Evolutionary conservation across 2,113 vertebrate genomes (phyloP), one percentile per base, ranked within the genome.

Genomic region (Macrotis lagotis): DNA sequence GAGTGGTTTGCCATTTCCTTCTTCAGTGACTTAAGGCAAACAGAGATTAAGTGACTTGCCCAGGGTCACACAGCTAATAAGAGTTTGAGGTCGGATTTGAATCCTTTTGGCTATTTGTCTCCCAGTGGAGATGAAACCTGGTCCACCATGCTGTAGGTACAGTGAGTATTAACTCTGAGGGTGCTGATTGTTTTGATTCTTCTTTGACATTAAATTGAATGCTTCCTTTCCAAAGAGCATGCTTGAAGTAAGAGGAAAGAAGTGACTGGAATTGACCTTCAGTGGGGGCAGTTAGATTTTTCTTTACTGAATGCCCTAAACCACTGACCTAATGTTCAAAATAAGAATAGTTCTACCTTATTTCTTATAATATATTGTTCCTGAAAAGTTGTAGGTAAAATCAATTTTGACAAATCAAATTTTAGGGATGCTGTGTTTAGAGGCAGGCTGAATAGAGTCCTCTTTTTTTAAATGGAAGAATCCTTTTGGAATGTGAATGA

Each of bases 401-500:
- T 55, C 83, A 0, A 3, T 92, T 74, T 44, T 0, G 50, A 89
- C 4, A 8, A 90, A 25, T 89, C 92, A 25, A 12, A 0, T 50
- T 92, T 55, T 3, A 0, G 90, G 48, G 25, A 1, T 25, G 74
- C n/a, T 4, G 1, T 8, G 1, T 8, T n/a, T 4, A 1, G 26
- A 90, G 22, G 94, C 95, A 92, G 88, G 97, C 96, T 95, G 96
- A 94, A 94, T 91, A 24, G 28, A 91, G 96, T 96, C 91, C 92
- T 50, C 44, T 91, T 24, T 83, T 83, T 83, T 44, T 8, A 44
- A 83, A 83, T 83, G 89, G 48, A 89, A 66, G 92, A 90, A 91
- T 90, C 48, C 89, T 49, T 93, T 4, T 28, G 55, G 7, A 8
- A n/a, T 0, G 5, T 98, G 97, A 97, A 19, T 97, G 93, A 95